Base-by-base conservation (phyloP, 1,140 invertebrate species). In the Homarus americanus region DNA sequence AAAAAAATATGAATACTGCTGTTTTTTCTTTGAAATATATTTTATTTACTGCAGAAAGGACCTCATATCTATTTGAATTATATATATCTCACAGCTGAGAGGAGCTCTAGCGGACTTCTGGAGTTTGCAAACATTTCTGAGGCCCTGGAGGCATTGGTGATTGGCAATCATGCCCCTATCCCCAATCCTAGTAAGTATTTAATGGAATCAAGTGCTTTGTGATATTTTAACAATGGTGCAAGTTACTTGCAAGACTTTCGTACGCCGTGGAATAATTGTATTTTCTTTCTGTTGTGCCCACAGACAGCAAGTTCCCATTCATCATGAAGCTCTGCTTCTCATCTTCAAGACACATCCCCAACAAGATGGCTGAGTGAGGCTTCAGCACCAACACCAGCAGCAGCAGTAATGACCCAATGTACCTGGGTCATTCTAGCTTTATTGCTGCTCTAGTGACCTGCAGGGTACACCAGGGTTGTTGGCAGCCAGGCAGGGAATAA, bases 271-370 rank as follows among this genome's bases (percentile, higher is more conserved):
- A n/a, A n/a, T n/a, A n/a, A n/a, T n/a, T n/a, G n/a, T n/a, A n/a
- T n/a, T n/a, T n/a, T n/a, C n/a, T n/a, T n/a, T n/a, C 24, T 92
- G 78, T 89, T 90, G 84, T 92, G 94, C 93, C 84, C 53, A 84
- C 95, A 98, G 98, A 97, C 94, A 98, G 97, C 88, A 99, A 99
- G 95, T 98, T 98, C 95, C 98, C 98, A 89, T 99, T 98, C 95
- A 97, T 98, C 93, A 97, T 99, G 97, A 99, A 99, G 95, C 95
- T 99, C 88, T 98, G 98, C 94, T 98, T 98, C 95, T 98, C 97
- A 53, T 93, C 92, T 41, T 92, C 92, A 73, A 92, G 92, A 92
- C 89, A 91, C 83, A 91, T 91, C 89, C 89, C 89, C 32, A 86
- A 85, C 75, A 91, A 85, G 82, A 85, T 85, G 83, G 80, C 88